Conservation (phyloP, 1,140 invertebrate genomes). For the Drosophila obscura region DNA sequence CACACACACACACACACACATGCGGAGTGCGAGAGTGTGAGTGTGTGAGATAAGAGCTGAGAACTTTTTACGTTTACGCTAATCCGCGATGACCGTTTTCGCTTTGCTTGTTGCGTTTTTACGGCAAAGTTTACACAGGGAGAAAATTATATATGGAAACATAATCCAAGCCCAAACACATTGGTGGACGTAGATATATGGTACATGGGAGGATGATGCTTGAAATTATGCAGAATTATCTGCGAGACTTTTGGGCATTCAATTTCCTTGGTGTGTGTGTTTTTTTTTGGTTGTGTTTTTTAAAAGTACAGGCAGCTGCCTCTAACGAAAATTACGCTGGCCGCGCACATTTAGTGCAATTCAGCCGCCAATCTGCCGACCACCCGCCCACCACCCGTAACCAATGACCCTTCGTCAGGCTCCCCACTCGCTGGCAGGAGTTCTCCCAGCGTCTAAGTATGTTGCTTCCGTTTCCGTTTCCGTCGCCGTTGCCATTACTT, state of each 20-base stretch:
- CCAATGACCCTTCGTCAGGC: slow-evolving; percentile 3
- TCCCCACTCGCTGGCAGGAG: too few species aligned
- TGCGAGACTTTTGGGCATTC: too few species aligned
- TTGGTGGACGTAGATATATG: too few species aligned
- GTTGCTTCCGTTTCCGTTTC: slow-evolving; percentile 76
- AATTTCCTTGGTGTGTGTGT: too few species aligned
- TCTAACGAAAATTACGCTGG: slow-evolving; percentile 52
- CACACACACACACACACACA: slow-evolving; percentile 6
- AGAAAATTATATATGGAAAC: too few species aligned
- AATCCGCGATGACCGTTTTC: slow-evolving; percentile 51
- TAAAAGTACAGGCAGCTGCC: background rate
- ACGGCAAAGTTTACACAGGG: background rate
- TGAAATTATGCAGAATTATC: too few species aligned
- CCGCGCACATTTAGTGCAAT: slow-evolving; percentile 65
- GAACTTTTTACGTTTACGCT: slow-evolving; percentile 53
- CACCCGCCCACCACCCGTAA: background rate
- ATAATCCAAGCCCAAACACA: too few species aligned
- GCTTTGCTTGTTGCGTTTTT: slow-evolving; percentile 48
- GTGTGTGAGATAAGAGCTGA: background rate
- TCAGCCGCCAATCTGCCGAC: slow-evolving; percentile 28
- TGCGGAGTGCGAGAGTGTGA: too few species aligned
- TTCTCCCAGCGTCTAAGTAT: slow-evolving; percentile 61
- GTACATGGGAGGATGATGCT: too few species aligned
- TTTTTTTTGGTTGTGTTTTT: background rate
- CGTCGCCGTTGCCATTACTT: slow-evolving; percentile 67